phyloP scores from a whole-genome alignment of 1,140 invertebrate species.

The Drosophila quadrilineata region DNA sequence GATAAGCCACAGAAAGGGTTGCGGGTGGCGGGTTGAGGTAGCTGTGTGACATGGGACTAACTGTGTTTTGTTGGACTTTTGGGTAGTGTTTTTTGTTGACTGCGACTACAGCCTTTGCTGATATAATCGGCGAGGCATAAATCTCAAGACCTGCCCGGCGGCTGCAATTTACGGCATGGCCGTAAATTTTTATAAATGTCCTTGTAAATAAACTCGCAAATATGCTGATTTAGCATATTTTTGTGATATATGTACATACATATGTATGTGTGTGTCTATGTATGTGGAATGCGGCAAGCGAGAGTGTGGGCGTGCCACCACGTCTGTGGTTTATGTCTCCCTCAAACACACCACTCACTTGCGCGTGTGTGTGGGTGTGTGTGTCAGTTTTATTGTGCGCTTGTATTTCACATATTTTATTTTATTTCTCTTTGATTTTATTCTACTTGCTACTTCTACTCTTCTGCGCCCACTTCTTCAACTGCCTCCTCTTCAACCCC shows the following conservation, averaged over 20 bases:
- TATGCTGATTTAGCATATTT: conserved; percentile 80
- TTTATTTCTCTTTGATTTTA: conserved; percentile 50
- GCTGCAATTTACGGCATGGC: conserved; percentile 72
- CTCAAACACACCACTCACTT: too few species aligned
- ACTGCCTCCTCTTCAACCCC: too few species aligned
- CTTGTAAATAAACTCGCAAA: conserved; percentile 80
- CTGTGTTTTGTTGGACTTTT: too few species aligned
- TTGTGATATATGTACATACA: conserved; percentile 58
- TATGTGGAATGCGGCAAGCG: conserved; percentile 45
- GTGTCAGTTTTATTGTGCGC: conserved; percentile 67
- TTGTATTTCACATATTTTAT: conserved; percentile 37
- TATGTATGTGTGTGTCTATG: too few species aligned
- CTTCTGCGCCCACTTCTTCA: too few species aligned
- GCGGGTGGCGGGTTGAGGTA: background rate
- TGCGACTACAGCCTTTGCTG: background rate
- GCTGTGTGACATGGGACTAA: too few species aligned
- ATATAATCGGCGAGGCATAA: conserved; percentile 72
- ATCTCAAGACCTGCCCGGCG: conserved; percentile 76
- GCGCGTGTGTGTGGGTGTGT: conserved; percentile 12
- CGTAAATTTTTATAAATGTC: conserved; percentile 80
- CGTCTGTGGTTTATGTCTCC: conserved; percentile 65
- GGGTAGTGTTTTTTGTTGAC: too few species aligned
- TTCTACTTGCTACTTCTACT: conserved; percentile 30
- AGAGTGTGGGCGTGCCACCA: conserved; percentile 60
- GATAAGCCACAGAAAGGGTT: conserved; percentile 16